phyloP scores from a whole-genome alignment of 2,888 invertebrate genomes.

The Elegia similella region DNA sequence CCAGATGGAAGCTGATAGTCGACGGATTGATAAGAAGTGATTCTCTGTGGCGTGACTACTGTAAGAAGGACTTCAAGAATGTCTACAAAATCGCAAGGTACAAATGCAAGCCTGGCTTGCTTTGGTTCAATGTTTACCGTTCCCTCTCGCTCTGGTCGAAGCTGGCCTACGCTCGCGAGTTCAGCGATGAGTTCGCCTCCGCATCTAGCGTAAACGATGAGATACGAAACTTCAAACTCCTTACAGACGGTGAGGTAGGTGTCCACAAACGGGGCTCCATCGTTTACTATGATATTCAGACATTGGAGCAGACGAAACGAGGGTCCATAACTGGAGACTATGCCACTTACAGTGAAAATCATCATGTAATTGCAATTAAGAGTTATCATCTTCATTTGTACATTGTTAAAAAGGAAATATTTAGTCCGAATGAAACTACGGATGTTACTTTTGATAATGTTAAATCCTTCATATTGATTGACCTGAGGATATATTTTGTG shows the following conservation, averaged over 20 bases:
- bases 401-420: constrained; percentile 39
- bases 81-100: constrained; percentile 39
- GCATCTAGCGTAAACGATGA: constrained; percentile 46
- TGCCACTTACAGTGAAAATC: constrained; percentile 50
- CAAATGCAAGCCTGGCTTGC: constrained; percentile 38
- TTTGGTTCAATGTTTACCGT: constrained; percentile 56
- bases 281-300: constrained; percentile 51
- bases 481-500: constrained; percentile 43
- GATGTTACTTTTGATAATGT: constrained; percentile 42
- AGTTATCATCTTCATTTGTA: constrained; percentile 42
- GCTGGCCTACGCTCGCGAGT: constrained; percentile 41
- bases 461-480: constrained; percentile 43
- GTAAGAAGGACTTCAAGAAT: constrained; percentile 42
- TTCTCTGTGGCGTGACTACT: constrained; percentile 47
- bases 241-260: constrained; percentile 47
- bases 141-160: constrained; percentile 56
- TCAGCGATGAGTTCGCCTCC: constrained; percentile 53
- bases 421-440: constrained; percentile 16
- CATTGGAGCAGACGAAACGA: constrained; percentile 36
- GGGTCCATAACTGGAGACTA: constrained; percentile 45
- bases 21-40: constrained; percentile 45
- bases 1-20: constrained; percentile 52
- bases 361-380: constrained; percentile 38
- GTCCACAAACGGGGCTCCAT: constrained; percentile 50
- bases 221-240: constrained; percentile 45